Evolutionary conservation across 1,140 invertebrate species (phyloP), one percentile per base, ranked within the genome.

Genomic region (Atta cephalotes): DNA sequence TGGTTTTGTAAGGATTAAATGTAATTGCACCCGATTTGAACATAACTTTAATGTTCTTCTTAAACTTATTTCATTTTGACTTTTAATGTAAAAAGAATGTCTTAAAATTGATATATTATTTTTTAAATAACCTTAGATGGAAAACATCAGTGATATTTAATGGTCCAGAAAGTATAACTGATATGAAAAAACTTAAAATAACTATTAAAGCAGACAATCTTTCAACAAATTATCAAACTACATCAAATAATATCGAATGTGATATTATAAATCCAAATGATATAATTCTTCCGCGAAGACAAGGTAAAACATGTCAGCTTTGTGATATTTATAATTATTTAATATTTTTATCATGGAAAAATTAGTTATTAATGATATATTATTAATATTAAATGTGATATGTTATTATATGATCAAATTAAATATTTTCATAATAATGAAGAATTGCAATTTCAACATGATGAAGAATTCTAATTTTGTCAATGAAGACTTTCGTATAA

Each of bases 381-480:
- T 21, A 49, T 70, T 3, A 49, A 25, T 25, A 49, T 65, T 65
- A 16, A 35, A 66, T 66, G 35, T n/a, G 25, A 25, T 25, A 25
- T 18, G 7, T n/a, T 28, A 65, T 35, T 14, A n/a, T 66, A 16
- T 70, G 39, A 49, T 71, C 7, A 49, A 25, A 49, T 65, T 65
- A 16, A 35, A 66, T 66, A 66, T n/a, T 35, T 66, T 66, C 18
- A 66, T n/a, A 7, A 35, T 66, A 66, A n/a, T 66, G 63, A 66
- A 66, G 63, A 66, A 3, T n/a, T 10, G 7, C 7, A 66, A 66
- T 35, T 66, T 66, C 31, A 66, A 66, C 63, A 9, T 35, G 3
- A 35, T 65, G 63, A 65, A 65, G 63, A 65, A 35, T 65, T 65
- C 1, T 6, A 18, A 35, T 65, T 65, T 65, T 6, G 3, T 66